Percentiles rank a stretch among this genome's conserved stretches.
These are phyloP conservation scores for Nasonovia ribisnigri DNA, from an alignment of 2,888 invertebrate species.

Conservation along the genomic window DNA sequence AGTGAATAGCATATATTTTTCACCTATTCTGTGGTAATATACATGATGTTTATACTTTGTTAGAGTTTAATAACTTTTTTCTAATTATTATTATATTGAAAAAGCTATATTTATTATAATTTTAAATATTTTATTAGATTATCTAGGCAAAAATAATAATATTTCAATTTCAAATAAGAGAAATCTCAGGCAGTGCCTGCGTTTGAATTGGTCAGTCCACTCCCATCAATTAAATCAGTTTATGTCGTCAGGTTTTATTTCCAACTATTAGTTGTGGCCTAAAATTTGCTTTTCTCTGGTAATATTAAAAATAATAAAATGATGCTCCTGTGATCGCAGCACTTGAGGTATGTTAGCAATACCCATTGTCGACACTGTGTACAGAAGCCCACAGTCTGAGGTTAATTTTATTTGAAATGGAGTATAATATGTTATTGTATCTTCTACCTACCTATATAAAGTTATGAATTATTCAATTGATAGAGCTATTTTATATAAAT, in stretches of 20 bases:
- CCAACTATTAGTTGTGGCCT: neutral
- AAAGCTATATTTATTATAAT: neutral
- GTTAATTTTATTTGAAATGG: neutral
- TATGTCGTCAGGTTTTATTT: neutral
- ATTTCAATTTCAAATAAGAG: neutral
- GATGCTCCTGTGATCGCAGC: neutral
- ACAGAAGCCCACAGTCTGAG: neutral
- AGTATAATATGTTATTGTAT: neutral
- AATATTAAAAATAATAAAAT: constrained; percentile 2
- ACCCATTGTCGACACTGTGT: neutral
- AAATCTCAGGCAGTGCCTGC: neutral
- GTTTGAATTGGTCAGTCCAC: neutral
- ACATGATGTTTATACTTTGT: neutral
- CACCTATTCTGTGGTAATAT: neutral
- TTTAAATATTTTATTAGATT: neutral
- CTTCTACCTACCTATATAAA: neutral
- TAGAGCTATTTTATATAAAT: neutral
- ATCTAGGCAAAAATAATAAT: no score
- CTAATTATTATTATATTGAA: neutral
- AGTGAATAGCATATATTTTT: no score
- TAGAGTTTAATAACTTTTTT: neutral
- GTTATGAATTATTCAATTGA: neutral
- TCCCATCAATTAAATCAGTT: neutral
- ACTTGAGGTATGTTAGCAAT: neutral
- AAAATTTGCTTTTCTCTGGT: neutral